Percentiles rank a stretch among this genome's conserved stretches.
Evolutionary conservation across 1,140 invertebrate species (phyloP).

Genomic region (Caenorhabditis latens): DNA sequence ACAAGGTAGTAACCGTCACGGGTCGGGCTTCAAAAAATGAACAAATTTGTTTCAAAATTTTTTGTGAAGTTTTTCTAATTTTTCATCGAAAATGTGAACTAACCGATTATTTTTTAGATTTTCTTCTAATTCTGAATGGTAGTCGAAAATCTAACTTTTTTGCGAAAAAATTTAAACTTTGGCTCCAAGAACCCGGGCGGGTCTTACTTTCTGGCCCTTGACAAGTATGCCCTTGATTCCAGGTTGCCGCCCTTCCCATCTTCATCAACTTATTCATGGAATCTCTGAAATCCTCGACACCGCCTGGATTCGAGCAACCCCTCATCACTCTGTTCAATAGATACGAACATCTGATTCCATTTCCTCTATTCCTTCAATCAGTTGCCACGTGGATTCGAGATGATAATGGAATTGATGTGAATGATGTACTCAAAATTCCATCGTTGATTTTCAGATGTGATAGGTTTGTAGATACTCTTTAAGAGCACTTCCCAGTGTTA

Average conservation of each 20-base stretch:
- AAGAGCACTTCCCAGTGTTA: neutral
- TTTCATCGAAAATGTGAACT: no score
- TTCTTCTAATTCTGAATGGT: no score
- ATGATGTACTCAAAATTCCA: conserved; percentile 7
- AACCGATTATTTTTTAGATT: no score
- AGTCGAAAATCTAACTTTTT: no score
- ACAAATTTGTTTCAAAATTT: no score
- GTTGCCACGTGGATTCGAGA: neutral
- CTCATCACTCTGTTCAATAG: neutral
- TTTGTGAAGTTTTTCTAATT: no score
- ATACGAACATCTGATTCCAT: conserved; percentile 31
- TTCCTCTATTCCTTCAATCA: conserved; percentile 2
- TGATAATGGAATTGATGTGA: neutral
- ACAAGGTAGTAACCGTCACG: no score
- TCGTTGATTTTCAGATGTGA: conserved; percentile 38
- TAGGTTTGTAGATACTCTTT: neutral
- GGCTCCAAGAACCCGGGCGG: no score
- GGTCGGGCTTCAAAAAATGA: no score
- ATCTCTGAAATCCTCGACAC: neutral
- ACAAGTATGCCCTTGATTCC: no score
- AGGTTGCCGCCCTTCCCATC: neutral
- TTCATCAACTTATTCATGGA: conserved; percentile 34
- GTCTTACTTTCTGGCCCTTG: no score
- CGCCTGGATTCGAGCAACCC: neutral
- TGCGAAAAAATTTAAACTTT: no score